A percentile compares a stretch with the other conserved stretches of the same genome.
Conservation (phyloP, 2,797 vertebrate genomes). For the Sitta carolinensis region DNA sequence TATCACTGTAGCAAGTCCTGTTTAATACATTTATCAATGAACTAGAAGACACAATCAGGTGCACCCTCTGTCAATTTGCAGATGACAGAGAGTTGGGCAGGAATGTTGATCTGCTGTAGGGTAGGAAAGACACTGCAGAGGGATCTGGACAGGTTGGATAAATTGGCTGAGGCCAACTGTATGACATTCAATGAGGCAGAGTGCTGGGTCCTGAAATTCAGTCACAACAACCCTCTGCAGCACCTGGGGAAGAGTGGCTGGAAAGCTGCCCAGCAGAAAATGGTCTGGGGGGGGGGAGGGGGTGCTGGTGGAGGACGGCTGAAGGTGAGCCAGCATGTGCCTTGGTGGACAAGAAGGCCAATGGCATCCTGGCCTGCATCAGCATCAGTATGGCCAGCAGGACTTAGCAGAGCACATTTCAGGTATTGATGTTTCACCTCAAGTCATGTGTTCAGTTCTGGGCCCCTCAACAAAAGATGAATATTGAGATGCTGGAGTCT, state of each 20-base stretch:
- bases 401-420: not conserved
- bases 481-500: not conserved
- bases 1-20: not conserved
- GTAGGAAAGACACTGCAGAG: not conserved
- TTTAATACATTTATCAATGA: not conserved
- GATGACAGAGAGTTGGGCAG: not conserved
- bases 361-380: not conserved
- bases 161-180: not conserved
- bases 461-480: not conserved
- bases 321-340: accelerated
- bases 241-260: not conserved
- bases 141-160: not conserved
- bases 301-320: not conserved
- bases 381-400: not conserved
- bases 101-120: not conserved
- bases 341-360: not conserved
- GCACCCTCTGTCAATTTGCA: not conserved
- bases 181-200: not conserved
- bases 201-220: not conserved
- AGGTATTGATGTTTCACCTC: not conserved
- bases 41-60: too few species aligned
- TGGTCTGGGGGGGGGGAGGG: too few species aligned
- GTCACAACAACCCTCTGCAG: not conserved
- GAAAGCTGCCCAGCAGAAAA: not conserved
- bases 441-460: not conserved